Evolutionary conservation across 2,113 vertebrate genomes (phyloP), one percentile per base, ranked within the genome.

Genomic region (Fregata magnificens): DNA sequence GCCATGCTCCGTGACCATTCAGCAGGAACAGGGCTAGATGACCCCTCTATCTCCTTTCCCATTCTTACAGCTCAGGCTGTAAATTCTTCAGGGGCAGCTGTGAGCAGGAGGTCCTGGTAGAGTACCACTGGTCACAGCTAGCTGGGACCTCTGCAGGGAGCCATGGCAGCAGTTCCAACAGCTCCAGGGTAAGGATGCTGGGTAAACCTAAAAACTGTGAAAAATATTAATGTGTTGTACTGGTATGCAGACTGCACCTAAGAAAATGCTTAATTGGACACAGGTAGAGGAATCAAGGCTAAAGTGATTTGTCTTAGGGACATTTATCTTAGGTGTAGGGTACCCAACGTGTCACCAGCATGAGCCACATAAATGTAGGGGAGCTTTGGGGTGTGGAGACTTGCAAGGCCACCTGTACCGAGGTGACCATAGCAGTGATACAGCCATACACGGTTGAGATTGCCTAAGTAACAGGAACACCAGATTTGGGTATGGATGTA

Each of bases 61-160:
- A 89, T 49, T 81, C 49, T 72, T 62, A 65, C 78, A 93, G 31
- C 45, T 77, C 10, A n/a, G 53, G 93, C 38, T 85, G 78, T 88
- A 96, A 97, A 96, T 88, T 93, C 88, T 85, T 88, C 67, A 80
- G 66, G 24, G 47, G 32, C 82, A 93, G 82, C 49, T 94, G 50
- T 3, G 3, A 86, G 53, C 49, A 72, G 53, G 31, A 80, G 47
- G 67, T 69, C 36, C n/a, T 32, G 20, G 44, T 32, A 34, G 32
- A 82, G 5, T 29, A 62, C 17, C 22, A 21, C 50, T 82, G 72
- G 73, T n/a, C 69, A 69, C 3, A 2, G 44, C 87, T 61, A 73
- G 49, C 47, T 44, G 28, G 66, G 52, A 83, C 25, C 34, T 73
- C 72, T 2, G 5, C 67, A 59, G 40, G 56, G 56, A 88, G 49